Percentiles rank a stretch among this genome's conserved stretches.
These are phyloP conservation scores for Cephonodes hylas DNA, from an alignment of 2,888 invertebrate genomes.

Conservation along the genomic window DNA sequence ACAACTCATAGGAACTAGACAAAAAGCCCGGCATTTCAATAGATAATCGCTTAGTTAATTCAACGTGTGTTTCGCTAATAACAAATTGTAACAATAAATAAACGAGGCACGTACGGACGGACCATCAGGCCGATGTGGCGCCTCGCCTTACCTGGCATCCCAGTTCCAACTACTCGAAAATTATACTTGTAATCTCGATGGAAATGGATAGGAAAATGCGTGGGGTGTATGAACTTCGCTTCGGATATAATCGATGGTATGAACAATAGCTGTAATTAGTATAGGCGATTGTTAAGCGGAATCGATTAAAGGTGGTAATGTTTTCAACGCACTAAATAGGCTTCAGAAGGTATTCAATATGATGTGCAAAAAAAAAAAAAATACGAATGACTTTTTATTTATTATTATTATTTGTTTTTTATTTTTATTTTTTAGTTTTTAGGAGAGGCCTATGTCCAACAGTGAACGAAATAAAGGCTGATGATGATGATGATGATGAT, in stretches of 20 bases:
- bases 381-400: too few species aligned
- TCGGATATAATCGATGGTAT: neutral
- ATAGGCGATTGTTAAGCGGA: too few species aligned
- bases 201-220: constrained; percentile 1
- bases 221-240: neutral
- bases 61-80: neutral
- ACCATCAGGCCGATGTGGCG: constrained; percentile 45
- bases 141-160: constrained; percentile 57
- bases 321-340: too few species aligned
- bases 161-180: constrained; percentile 68
- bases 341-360: too few species aligned
- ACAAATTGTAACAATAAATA: constrained; percentile 5
- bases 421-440: too few species aligned
- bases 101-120: constrained; percentile 42
- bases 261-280: too few species aligned
- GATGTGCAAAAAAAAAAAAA: too few species aligned
- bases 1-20: neutral
- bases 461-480: too few species aligned
- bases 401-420: too few species aligned
- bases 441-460: too few species aligned
- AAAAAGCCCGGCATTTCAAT: neutral
- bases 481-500: too few species aligned
- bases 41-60: neutral
- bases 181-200: constrained; percentile 28
- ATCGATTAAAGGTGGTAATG: too few species aligned